phyloP scores from a whole-genome alignment of 2,113 vertebrate species.

The Neoarius graeffei region DNA sequence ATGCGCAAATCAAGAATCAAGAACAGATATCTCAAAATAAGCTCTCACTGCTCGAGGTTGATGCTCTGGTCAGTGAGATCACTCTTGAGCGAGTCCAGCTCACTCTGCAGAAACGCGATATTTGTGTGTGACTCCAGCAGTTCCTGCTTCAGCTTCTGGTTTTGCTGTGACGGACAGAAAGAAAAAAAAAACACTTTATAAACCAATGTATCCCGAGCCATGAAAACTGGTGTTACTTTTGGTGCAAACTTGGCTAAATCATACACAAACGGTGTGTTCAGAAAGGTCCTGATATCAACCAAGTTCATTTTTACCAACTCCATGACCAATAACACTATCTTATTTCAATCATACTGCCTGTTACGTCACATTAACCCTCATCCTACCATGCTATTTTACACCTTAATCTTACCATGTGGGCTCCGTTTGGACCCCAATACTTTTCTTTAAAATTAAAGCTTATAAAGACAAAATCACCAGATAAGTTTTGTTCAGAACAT shows the following conservation, averaged over 20 bases:
- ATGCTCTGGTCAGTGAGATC: conserved; percentile 91
- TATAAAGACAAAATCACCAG: no score
- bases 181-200: background rate
- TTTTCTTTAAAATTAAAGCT: no score
- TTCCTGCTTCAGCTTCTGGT: conserved; percentile 91
- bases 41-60: conserved; percentile 81
- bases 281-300: background rate
- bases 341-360: background rate
- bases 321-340: background rate
- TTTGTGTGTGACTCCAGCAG: conserved; percentile 91
- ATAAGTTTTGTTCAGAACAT: no score
- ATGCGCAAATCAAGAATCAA: background rate
- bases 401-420: no score
- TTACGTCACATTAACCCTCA: background rate
- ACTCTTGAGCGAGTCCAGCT: conserved; percentile 90
- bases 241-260: background rate
- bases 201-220: background rate
- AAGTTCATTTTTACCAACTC: background rate
- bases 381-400: no score
- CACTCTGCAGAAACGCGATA: conserved; percentile 89
- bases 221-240: background rate
- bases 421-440: no score
- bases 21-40: background rate
- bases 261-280: background rate
- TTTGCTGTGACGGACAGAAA: conserved; percentile 78